Evolutionary conservation across 2,113 vertebrate genomes (phyloP), one percentile per base, ranked within the genome.

Genomic region (Seriola dumerili): DNA sequence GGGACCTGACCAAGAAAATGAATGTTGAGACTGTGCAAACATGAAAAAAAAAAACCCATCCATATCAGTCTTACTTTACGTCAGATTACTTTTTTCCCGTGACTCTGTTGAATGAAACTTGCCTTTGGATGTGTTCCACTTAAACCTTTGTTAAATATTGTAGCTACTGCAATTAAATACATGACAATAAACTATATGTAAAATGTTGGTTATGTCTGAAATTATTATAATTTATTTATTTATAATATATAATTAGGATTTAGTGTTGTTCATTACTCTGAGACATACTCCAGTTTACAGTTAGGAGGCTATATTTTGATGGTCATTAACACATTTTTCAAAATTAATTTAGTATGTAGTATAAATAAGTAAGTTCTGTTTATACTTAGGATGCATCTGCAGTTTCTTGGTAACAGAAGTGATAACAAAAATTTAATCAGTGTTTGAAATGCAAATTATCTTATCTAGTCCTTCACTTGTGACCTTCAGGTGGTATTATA

Each of bases 61-160:
- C 85, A 92, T 91, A 88, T 93, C 90, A 83, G 88, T 92, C 84
- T 94, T 92, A 90, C 83, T 87, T 88, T 72, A 80, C 89, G 80
- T 88, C 63, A 57, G 16, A 89, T 81, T 8, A 75, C 6, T 83
- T 84, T 66, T 76, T 72, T 68, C 81, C 63, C 29, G 85, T 92
- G 78, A 80, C 86, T 85, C 66, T 90, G 77, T 89, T 92, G 81
- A 90, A 91, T 86, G 81, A 88, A 83, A 89, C 64, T 93, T 88
- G 87, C 91, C 89, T 91, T 91, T 88, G 71, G 83, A 85, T 92
- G 92, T 94, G 86, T 89, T 93, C 80, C 88, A 84, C 80, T 91
- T 91, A 86, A 90, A 82, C 84, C 80, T 92, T 89, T 92, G 88
- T 93, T 92, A 76, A 89, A 90, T 93, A 94, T 94, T 93, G 91